phyloP scores from a whole-genome alignment of 1,140 invertebrate species.

The Luehdorfia chinensis region DNA sequence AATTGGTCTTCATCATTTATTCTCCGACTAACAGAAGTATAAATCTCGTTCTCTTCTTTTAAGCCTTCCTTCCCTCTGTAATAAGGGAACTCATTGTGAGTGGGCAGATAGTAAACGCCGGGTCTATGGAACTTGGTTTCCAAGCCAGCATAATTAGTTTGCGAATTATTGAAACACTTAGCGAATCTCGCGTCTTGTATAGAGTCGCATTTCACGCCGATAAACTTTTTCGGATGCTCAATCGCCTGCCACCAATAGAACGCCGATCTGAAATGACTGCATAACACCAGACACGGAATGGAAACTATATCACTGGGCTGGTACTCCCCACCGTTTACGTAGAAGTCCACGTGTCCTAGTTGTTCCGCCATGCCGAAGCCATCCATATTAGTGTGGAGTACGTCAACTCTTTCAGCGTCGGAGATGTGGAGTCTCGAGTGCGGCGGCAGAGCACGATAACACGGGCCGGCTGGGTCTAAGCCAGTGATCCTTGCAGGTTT shows the following conservation, averaged over 20 bases:
- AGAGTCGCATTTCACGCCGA: conserved; percentile 47
- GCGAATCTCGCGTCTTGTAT: conserved; percentile 56
- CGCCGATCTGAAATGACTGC: conserved; percentile 50
- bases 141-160: conserved; percentile 44
- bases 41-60: conserved; percentile 54
- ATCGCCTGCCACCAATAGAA: conserved; percentile 63
- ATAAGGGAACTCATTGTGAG: conserved; percentile 61
- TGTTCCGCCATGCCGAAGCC: conserved; percentile 82
- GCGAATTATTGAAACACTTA: conserved; percentile 48
- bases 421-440: conserved; percentile 74
- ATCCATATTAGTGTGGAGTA: conserved; percentile 84
- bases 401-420: conserved; percentile 80
- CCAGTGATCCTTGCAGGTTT: conserved; percentile 79
- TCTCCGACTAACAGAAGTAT: conserved; percentile 31
- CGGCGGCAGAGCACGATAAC: conserved; percentile 74
- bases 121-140: conserved; percentile 47
- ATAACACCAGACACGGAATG: conserved; percentile 56
- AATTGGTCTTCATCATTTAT: conserved; percentile 52
- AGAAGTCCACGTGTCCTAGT: conserved; percentile 85
- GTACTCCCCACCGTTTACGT: conserved; percentile 83
- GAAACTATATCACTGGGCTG: conserved; percentile 78
- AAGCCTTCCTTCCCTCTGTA: conserved; percentile 53
- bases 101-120: conserved; percentile 58
- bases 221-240: conserved; percentile 59
- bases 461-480: conserved; percentile 81